Conservation (phyloP, 2,113 vertebrate species). For the Semicossyphus pulcher region DNA sequence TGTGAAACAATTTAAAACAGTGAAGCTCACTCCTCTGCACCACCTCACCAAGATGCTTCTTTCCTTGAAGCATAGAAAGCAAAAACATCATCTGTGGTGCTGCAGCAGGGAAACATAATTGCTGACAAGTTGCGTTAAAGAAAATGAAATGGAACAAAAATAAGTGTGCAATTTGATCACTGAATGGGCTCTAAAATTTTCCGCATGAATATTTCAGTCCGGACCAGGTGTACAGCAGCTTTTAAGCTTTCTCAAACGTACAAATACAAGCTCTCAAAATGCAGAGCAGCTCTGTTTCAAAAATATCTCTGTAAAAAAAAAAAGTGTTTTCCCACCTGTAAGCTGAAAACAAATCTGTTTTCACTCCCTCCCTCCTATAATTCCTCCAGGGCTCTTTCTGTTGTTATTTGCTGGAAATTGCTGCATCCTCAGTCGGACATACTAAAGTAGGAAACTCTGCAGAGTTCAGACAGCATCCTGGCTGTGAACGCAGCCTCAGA, state of each 20-base stretch:
- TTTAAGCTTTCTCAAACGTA: background rate
- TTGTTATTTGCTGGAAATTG: constrained; percentile 6
- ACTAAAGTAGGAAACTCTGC: background rate
- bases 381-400: background rate
- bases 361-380: background rate
- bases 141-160: too few relatives aligned
- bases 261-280: background rate
- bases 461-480: constrained; percentile 20
- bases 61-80: too few relatives aligned
- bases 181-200: too few relatives aligned
- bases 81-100: too few relatives aligned
- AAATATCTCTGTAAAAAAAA: background rate
- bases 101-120: too few relatives aligned
- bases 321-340: background rate
- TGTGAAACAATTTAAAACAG: too few relatives aligned
- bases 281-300: background rate
- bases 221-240: background rate
- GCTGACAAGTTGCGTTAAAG: too few relatives aligned
- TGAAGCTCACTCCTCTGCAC: too few relatives aligned
- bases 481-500: constrained; percentile 7
- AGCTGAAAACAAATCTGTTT: background rate
- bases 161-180: too few relatives aligned
- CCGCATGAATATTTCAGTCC: background rate
- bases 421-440: constrained; percentile 1
- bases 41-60: too few relatives aligned